phyloP scores from a whole-genome alignment of 1,140 invertebrate species.

The Eriosoma lanigerum region DNA sequence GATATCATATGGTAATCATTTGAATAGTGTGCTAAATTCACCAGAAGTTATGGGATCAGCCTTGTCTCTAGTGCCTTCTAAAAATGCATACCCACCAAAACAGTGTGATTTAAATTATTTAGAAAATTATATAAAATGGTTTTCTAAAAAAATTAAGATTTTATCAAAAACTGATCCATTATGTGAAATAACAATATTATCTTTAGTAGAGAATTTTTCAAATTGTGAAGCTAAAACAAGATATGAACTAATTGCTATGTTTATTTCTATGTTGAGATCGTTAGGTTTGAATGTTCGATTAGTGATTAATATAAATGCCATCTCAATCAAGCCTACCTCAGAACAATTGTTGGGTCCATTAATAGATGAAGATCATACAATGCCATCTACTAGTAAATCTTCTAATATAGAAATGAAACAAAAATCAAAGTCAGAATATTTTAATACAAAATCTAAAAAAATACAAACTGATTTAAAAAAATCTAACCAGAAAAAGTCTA shows the following conservation, averaged over 20 bases:
- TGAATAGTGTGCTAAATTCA: conserved; percentile 74
- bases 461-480: neutral
- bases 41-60: conserved; percentile 67
- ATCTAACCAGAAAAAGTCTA: neutral
- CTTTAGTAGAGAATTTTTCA: conserved; percentile 65
- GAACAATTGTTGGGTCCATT: conserved; percentile 64
- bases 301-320: conserved; percentile 67
- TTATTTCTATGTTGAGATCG: conserved; percentile 72
- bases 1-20: conserved; percentile 75
- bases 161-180: conserved; percentile 59
- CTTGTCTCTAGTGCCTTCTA: conserved; percentile 73
- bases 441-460: conserved; percentile 13
- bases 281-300: conserved; percentile 79
- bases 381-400: conserved; percentile 47
- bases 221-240: conserved; percentile 65
- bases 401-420: conserved; percentile 14
- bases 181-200: conserved; percentile 57
- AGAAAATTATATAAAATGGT: conserved; percentile 77
- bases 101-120: conserved; percentile 72
- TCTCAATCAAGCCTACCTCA: conserved; percentile 65
- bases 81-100: conserved; percentile 71
- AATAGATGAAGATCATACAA: conserved; percentile 60
- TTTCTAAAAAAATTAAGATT: conserved; percentile 61
- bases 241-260: conserved; percentile 73
- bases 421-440: conserved; percentile 51